Percentiles rank a stretch among this genome's conserved stretches.
phyloP scores from a whole-genome alignment of 2,113 vertebrate genomes.

The Mobula birostris region DNA sequence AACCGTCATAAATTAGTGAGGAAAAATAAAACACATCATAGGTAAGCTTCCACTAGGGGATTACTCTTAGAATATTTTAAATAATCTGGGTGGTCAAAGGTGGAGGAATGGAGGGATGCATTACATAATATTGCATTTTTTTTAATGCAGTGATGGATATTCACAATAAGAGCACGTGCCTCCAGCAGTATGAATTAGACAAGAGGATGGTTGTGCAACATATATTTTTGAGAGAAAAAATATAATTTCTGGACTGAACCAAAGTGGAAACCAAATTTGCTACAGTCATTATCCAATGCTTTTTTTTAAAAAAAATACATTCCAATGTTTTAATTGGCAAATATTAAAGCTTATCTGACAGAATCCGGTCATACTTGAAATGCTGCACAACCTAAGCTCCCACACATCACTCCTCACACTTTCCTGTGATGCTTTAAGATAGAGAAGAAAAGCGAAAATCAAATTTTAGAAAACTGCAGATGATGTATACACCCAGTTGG shows the following conservation, averaged over 20 bases:
- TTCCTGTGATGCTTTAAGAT: background rate
- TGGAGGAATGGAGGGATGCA: too few species aligned
- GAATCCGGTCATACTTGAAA: background rate
- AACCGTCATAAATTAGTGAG: background rate
- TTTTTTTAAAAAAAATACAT: background rate
- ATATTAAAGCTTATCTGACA: background rate
- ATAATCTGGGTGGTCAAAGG: background rate
- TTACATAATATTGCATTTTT: background rate
- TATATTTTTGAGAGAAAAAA: background rate
- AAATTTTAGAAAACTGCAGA: too few species aligned
- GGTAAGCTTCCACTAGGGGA: background rate
- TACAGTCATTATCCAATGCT: background rate
- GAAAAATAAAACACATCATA: background rate
- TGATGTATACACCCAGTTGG: too few species aligned
- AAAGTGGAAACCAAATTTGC: background rate
- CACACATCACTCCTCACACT: background rate
- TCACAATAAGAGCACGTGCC: background rate
- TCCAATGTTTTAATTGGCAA: background rate
- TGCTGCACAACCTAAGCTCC: background rate
- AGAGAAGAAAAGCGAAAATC: background rate
- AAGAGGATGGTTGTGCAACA: background rate
- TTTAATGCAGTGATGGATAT: background rate
- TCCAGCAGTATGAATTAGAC: background rate
- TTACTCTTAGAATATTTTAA: background rate
- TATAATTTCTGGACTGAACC: background rate